Conservation (phyloP, 2,888 invertebrate genomes). For the Calameuta filiformis region DNA sequence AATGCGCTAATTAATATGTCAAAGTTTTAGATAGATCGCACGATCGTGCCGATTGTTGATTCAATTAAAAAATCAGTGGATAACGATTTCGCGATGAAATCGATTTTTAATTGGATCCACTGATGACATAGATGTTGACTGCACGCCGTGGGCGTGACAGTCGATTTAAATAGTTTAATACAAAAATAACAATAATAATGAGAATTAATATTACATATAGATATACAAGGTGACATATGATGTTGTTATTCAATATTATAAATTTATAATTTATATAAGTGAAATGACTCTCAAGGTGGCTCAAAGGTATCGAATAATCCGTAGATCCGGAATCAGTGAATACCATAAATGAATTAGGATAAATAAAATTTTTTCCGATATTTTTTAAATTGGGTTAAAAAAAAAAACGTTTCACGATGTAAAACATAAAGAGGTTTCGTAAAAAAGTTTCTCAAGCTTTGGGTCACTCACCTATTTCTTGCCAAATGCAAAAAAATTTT, state of each 20-base stretch:
- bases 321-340: not conserved
- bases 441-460: not conserved
- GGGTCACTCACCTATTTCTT: not conserved
- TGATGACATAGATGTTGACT: not conserved
- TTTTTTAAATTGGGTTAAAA: not conserved
- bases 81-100: not conserved
- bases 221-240: not conserved
- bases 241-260: not conserved
- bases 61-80: not conserved
- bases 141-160: not conserved
- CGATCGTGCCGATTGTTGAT: not conserved
- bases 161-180: not conserved
- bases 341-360: not conserved
- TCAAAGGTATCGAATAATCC: not conserved
- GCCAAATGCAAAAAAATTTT: not conserved
- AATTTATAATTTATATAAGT: constrained; percentile 1
- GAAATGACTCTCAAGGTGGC: not conserved
- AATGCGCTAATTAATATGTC: not conserved
- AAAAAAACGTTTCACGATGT: not conserved
- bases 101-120: not conserved
- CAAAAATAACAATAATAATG: not conserved
- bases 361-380: not conserved
- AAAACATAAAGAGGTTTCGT: not conserved
- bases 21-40: not conserved
- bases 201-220: not conserved